Conservation (phyloP, 2,797 vertebrate species). For the Loris lydekkerianus region DNA sequence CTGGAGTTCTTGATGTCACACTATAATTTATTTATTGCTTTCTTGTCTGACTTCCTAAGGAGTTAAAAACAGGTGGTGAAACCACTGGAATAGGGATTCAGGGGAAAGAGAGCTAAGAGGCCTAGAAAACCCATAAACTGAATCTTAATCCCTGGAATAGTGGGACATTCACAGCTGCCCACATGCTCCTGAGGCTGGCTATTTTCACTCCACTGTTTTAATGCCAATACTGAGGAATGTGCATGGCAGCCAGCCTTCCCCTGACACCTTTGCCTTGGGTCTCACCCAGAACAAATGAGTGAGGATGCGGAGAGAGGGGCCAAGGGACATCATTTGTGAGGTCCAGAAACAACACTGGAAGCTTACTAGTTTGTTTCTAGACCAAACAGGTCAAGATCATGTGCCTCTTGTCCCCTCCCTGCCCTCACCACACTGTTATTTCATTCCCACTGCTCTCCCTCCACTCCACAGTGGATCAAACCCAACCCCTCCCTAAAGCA, state of each 20-base stretch:
- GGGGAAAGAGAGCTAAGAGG: not conserved
- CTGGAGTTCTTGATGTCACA: not conserved
- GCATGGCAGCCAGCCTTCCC: slow-evolving; percentile 57
- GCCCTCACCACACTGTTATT: not conserved
- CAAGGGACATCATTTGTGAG: not conserved
- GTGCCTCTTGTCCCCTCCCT: not conserved
- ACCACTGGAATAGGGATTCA: not conserved
- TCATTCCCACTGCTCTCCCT: not conserved
- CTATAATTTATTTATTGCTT: not conserved
- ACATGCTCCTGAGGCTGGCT: not conserved
- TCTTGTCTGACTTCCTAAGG: not conserved
- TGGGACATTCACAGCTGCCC: slow-evolving; percentile 1
- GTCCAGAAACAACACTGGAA: slow-evolving; percentile 5
- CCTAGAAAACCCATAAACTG: not conserved
- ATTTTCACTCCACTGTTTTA: slow-evolving; percentile 49
- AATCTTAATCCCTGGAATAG: not conserved
- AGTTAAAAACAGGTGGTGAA: slow-evolving; percentile 3
- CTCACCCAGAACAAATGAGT: not conserved
- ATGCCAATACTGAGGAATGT: slow-evolving; percentile 35
- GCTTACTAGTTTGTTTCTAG: not conserved
- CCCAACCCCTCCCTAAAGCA: not conserved
- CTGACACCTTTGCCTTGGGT: slow-evolving; percentile 4
- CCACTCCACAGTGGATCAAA: not conserved
- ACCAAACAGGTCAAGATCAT: not conserved
- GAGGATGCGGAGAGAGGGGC: not conserved